Base-by-base conservation (phyloP, 2,888 invertebrate species). In the Sepioteuthis lessoniana region DNA sequence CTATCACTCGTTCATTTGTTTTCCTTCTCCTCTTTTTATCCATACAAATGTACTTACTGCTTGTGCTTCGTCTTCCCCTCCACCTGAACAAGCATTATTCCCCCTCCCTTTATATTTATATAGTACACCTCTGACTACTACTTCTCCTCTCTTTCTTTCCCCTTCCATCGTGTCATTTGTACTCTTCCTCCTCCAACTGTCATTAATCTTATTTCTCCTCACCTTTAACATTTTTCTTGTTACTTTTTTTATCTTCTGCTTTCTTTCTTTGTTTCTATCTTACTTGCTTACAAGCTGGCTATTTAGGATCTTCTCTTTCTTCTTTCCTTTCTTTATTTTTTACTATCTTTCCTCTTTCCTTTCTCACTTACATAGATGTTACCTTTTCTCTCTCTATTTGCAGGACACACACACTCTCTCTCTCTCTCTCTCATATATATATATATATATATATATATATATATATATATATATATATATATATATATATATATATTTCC, bases 11-110 rank as follows among this genome's bases (percentile, higher is more conserved):
- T 76, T 10, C 4, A 35, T 76, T 76, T 35, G 76, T 76, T 76
- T 35, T n/a, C 76, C 76, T 76, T n/a, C 76, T 76, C 76, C 35
- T 76, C 76, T 76, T 76, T 76, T 76, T 76, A 76, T 76, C 76
- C 76, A n/a, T 21, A 21, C 76, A 76, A 76, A 76, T 76, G 76
- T 35, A 76, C 35, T 76, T 76, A 76, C 76, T 76, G 76, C 76
- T 76, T 76, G 76, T 76, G n/a, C n/a, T 76, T 35, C n/a, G 4
- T 76, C 76, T 76, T 76, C n/a, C 35, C 76, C 35, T 76, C 76
- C n/a, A 35, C n/a, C 35, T 76, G 76, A n/a, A 76, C 76, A 76
- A 76, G n/a, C n/a, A 76, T 76, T n/a, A 76, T 76, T 76, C 76
- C 35, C 76, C 76, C 76, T 35, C 76, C n/a, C 76, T 35, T n/a